phyloP scores from a whole-genome alignment of 1,140 invertebrate genomes.

The Orius insidiosus region DNA sequence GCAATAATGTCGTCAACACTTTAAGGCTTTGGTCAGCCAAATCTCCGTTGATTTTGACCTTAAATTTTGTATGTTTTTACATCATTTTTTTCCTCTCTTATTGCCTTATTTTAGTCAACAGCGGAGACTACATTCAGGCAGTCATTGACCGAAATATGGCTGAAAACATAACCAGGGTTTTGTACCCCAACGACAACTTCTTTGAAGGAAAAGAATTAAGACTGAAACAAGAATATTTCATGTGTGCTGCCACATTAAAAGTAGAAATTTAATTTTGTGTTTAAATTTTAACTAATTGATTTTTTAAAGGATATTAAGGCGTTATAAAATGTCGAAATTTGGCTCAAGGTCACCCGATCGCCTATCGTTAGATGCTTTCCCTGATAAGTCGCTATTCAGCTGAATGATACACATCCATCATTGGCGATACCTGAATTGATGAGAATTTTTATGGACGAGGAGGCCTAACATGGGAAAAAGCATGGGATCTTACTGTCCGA shows the following conservation, averaged over 20 bases:
- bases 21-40: slow-evolving; percentile 96
- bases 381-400: slow-evolving; percentile 94
- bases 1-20: slow-evolving; percentile 97
- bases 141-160: slow-evolving; percentile 93
- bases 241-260: slow-evolving; percentile 94
- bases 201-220: slow-evolving; percentile 96
- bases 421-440: slow-evolving; percentile 96
- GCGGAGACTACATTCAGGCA: slow-evolving; percentile 98
- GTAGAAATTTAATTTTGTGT: slow-evolving; percentile 17
- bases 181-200: slow-evolving; percentile 99
- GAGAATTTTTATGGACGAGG: slow-evolving; percentile 86
- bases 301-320: slow-evolving; percentile 67
- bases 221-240: slow-evolving; percentile 97
- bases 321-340: slow-evolving; percentile 92
- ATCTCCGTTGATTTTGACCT: slow-evolving; percentile 94
- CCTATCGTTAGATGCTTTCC: slow-evolving; percentile 75
- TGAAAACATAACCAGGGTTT: slow-evolving; percentile 92
- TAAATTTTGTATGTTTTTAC: slow-evolving; percentile 77
- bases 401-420: slow-evolving; percentile 98
- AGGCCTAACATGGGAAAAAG: slow-evolving; percentile 75
- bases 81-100: slow-evolving; percentile 6
- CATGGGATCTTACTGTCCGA: slow-evolving; percentile 79
- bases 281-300: slow-evolving; percentile 8
- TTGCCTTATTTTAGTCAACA: too few species aligned
- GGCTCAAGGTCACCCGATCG: slow-evolving; percentile 66